A percentile compares a stretch with the other conserved stretches of the same genome.
phyloP scores from a whole-genome alignment of 2,113 vertebrate genomes.

The Cercocebus atys region DNA sequence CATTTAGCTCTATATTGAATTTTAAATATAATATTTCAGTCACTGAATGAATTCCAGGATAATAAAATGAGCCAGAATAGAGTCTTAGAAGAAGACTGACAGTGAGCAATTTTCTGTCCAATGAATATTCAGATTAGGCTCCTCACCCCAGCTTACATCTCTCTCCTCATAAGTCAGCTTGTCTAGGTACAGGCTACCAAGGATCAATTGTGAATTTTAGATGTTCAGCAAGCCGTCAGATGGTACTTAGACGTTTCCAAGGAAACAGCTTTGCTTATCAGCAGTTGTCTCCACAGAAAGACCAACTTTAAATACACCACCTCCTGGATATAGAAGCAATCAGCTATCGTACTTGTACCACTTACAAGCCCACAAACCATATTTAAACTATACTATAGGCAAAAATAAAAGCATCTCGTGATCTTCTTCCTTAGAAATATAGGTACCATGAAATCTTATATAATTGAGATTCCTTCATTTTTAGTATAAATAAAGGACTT shows the following conservation, averaged over 20 bases:
- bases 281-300: constrained; percentile 51
- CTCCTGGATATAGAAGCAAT: constrained; percentile 58
- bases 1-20: constrained; percentile 2
- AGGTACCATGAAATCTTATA: not conserved
- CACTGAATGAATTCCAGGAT: constrained; percentile 39
- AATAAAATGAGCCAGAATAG: constrained; percentile 19
- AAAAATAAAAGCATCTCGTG: constrained; percentile 19
- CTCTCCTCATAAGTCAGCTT: constrained; percentile 4
- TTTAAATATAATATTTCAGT: constrained; percentile 44
- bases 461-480: constrained; percentile 27
- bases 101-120: constrained; percentile 34
- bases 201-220: constrained; percentile 57
- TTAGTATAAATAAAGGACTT: not conserved
- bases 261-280: constrained; percentile 73
- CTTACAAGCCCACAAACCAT: constrained; percentile 25
- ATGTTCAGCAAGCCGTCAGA: constrained; percentile 63
- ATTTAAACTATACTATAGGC: constrained; percentile 1
- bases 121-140: constrained; percentile 42
- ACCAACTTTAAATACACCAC: constrained; percentile 59
- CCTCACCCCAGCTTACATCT: not conserved
- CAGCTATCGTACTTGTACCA: not conserved
- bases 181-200: constrained; percentile 37
- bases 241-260: constrained; percentile 71
- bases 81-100: constrained; percentile 15
- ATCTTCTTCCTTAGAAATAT: constrained; percentile 42